These are phyloP conservation scores for Chloropsis hardwickii DNA, from an alignment of 2,113 vertebrate genomes.

Conservation along the genomic window DNA sequence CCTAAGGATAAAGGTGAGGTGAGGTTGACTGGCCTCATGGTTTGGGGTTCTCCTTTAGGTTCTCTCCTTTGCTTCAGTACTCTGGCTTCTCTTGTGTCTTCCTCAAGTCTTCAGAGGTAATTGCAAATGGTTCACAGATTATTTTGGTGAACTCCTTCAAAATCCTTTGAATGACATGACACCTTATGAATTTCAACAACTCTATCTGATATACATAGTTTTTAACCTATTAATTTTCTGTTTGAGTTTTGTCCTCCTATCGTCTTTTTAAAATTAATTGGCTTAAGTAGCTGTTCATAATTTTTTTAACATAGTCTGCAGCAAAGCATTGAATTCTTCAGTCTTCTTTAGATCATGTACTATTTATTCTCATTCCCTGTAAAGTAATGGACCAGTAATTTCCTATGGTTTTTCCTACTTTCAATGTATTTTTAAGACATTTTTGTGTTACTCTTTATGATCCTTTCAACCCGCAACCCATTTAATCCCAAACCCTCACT, in stretches of 20 bases:
- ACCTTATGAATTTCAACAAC: background rate
- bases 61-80: background rate
- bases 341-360: background rate
- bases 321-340: background rate
- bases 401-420: background rate
- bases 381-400: background rate
- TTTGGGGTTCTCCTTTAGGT: background rate
- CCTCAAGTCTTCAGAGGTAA: background rate
- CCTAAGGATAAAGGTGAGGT: background rate
- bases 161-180: background rate
- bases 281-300: background rate
- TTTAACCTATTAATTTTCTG: background rate
- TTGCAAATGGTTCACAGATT: background rate
- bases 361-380: background rate
- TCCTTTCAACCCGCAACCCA: background rate
- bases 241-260: background rate
- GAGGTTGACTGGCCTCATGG: background rate
- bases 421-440: background rate
- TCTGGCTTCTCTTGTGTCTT: background rate
- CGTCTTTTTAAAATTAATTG: slow-evolving; percentile 20
- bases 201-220: background rate
- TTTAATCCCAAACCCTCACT: background rate
- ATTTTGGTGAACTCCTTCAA: background rate
- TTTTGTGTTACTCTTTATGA: background rate
- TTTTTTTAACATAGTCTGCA: background rate